These are phyloP conservation scores for Premnoplex brunnescens DNA, from an alignment of 2,797 vertebrate genomes.

Conservation along the genomic window DNA sequence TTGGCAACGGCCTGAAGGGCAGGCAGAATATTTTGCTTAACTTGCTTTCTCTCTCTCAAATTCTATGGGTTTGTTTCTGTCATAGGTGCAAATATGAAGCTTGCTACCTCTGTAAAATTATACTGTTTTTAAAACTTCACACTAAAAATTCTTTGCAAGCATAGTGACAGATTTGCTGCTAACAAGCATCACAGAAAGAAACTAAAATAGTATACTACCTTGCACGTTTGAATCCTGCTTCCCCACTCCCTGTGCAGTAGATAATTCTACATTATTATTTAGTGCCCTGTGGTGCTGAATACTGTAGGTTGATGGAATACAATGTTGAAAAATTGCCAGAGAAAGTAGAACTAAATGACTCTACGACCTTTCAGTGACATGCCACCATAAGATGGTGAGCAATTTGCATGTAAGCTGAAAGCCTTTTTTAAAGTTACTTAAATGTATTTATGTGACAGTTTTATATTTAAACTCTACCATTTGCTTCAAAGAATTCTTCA, in stretches of 20 bases:
- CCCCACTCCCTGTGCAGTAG: fast-evolving
- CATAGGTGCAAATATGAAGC: neutral
- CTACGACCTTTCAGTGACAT: neutral
- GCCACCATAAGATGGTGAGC: neutral
- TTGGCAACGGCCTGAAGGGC: neutral
- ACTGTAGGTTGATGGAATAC: neutral
- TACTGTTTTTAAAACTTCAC: neutral
- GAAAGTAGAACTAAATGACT: neutral
- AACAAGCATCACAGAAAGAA: neutral
- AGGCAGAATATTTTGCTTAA: neutral
- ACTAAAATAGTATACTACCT: neutral
- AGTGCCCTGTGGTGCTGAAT: neutral
- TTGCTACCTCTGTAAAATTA: neutral
- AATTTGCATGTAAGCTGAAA: neutral
- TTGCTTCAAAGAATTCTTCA: neutral
- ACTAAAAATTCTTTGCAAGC: neutral
- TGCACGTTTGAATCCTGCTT: neutral
- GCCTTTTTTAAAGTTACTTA: neutral
- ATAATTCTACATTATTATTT: neutral
- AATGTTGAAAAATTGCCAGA: neutral
- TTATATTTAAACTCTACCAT: neutral
- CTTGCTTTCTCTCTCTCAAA: neutral
- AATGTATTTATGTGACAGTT: neutral
- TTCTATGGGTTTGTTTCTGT: neutral
- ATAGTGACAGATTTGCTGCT: neutral